phyloP scores from a whole-genome alignment of 2,888 invertebrate species.

The Cheilosia scutellata region DNA sequence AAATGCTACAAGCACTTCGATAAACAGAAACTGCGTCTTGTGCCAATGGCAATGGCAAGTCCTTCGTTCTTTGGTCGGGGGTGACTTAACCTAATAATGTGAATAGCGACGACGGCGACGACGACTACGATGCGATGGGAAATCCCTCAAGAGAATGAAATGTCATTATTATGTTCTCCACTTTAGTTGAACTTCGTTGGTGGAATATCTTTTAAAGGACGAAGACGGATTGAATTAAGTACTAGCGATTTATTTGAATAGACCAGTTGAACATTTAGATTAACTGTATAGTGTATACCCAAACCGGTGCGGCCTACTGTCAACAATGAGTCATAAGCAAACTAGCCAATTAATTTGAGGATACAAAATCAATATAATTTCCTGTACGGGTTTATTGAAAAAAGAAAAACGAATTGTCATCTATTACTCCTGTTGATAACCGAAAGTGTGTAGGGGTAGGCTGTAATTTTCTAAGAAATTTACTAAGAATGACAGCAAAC shows the following conservation, averaged over 20 bases:
- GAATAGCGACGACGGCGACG: background rate
- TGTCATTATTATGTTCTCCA: background rate
- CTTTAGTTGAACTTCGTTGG: background rate
- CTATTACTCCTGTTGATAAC: background rate
- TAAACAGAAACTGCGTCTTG: background rate
- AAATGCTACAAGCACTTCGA: background rate
- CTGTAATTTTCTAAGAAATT: too few species aligned
- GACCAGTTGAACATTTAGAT: background rate
- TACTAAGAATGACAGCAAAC: too few species aligned
- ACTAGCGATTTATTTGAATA: constrained; percentile 6
- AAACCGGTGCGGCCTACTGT: background rate
- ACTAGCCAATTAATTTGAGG: background rate
- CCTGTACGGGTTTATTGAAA: background rate
- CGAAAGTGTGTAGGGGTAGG: background rate
- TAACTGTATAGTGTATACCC: background rate
- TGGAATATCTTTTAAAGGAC: background rate
- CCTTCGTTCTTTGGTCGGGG: background rate
- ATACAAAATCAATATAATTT: background rate
- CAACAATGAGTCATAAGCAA: background rate
- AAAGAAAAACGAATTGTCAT: background rate
- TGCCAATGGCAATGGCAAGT: background rate
- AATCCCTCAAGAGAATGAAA: constrained; percentile 1
- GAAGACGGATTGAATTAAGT: background rate
- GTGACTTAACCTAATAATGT: constrained; percentile 8
- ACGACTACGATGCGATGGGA: background rate